Percentiles rank a stretch among this genome's conserved stretches.
phyloP scores from a whole-genome alignment of 2,113 vertebrate genomes.

The Cinclus mexicanus region DNA sequence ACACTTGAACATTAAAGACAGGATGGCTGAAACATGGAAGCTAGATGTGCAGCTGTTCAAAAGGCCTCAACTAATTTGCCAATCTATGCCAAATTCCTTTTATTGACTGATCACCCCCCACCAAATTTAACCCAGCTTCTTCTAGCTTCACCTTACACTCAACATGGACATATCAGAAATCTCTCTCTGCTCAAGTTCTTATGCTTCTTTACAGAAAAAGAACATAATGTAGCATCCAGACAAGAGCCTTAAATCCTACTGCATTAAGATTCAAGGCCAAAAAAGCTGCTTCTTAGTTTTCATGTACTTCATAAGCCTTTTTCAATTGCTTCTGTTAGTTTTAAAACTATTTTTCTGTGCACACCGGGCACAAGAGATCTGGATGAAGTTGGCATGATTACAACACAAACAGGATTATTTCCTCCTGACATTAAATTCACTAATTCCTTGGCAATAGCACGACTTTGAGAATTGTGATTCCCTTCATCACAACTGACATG shows the following conservation, averaged over 20 bases:
- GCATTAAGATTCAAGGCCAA: accelerated
- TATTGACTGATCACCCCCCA: background rate
- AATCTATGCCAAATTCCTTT: background rate
- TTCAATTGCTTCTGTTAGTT: background rate
- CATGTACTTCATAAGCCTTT: background rate
- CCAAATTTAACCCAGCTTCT: background rate
- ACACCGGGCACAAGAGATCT: background rate
- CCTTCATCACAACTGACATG: background rate
- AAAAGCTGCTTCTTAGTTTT: background rate
- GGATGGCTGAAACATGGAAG: background rate
- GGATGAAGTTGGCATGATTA: background rate
- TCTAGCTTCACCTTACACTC: background rate
- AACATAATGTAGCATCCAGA: background rate
- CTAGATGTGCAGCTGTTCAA: background rate
- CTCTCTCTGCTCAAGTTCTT: background rate
- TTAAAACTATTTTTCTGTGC: background rate
- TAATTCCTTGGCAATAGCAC: background rate
- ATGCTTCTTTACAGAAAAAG: background rate
- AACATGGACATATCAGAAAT: background rate
- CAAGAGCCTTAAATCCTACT: background rate
- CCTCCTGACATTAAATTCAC: background rate
- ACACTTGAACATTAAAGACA: background rate
- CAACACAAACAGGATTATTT: background rate
- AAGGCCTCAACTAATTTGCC: background rate
- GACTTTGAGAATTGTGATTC: background rate